Evolutionary conservation across 1,140 invertebrate genomes (phyloP), one percentile per base, ranked within the genome.

Genomic region (Calycopis cecrops): DNA sequence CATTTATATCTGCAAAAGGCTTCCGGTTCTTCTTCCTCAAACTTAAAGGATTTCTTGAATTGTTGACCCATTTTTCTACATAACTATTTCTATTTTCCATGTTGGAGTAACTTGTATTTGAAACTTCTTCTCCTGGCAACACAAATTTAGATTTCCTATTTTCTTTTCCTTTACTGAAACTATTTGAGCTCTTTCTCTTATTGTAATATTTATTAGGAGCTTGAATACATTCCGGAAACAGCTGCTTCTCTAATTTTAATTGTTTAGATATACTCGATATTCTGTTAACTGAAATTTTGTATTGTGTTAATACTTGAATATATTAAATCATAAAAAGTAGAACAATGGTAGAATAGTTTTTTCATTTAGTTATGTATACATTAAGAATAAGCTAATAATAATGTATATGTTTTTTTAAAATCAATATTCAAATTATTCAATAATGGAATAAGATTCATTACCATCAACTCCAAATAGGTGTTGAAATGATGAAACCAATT

Each of bases 181-280:
- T 35, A 37, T 59, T 66, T 4, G 63, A 60, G 55, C 62, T 73
- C 67, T 75, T 84, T 57, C 73, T 72, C 55, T 76, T 85, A 54
- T 86, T 86, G 40, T 35, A 65, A 63, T 86, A 86, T 63, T 78
- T 83, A 21, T 59, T 21, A 18, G 73, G 69, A 50, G 76, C 83
- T 71, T 86, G 80, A 55, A 86, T 86, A 57, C 80, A 81, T 66
- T 79, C 59, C 51, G 83, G 80, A 60, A 86, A 86, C 47, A 86
- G n/a, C 52, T 80, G 56, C 55, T 80, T 84, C 64, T 86, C 83
- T 40, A 72, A 38, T 57, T 71, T 79, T 35, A 83, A 55, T 51
- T 81, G 67, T 37, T 81, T 76, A 37, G 79, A 84, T 49, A 82
- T 53, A 54, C 75, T 69, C n/a, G 65, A 60, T 34, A 66, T 69